phyloP scores from a whole-genome alignment of 2,113 vertebrate genomes.

The Vanacampus margaritifer region DNA sequence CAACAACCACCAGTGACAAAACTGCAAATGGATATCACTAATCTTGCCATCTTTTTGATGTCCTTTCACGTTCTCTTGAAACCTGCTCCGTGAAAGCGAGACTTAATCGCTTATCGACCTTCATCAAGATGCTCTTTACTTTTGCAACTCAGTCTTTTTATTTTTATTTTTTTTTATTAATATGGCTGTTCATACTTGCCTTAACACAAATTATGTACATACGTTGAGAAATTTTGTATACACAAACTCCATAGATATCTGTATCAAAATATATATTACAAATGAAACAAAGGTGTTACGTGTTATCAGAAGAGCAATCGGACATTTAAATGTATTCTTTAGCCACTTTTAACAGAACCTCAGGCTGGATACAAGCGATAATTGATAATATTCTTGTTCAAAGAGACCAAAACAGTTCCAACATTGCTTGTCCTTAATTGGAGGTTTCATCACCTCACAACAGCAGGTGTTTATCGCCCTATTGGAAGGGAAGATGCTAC shows the following conservation, averaged over 20 bases:
- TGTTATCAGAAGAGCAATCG: conserved; percentile 5
- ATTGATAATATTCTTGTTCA: not conserved
- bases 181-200: conserved; percentile 5
- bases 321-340: not conserved
- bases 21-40: conserved; percentile 50
- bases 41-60: conserved; percentile 59
- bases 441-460: not conserved
- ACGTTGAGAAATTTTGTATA: not conserved
- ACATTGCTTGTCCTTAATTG: not conserved
- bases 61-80: conserved; percentile 26
- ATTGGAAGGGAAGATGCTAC: conserved; percentile 6
- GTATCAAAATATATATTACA: conserved; percentile 14
- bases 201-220: conserved; percentile 15
- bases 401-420: not conserved
- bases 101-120: conserved; percentile 63
- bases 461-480: not conserved
- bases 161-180: conserved; percentile 8
- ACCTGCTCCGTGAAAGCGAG: conserved; percentile 49
- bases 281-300: conserved; percentile 2
- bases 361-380: not conserved
- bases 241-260: conserved; percentile 14
- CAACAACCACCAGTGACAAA: conserved; percentile 45
- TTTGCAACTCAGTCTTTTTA: conserved; percentile 39
- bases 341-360: not conserved
- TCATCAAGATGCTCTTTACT: conserved; percentile 35